These are phyloP conservation scores for Uromys caudimaculatus DNA, from an alignment of 2,797 vertebrate genomes.

Conservation along the genomic window DNA sequence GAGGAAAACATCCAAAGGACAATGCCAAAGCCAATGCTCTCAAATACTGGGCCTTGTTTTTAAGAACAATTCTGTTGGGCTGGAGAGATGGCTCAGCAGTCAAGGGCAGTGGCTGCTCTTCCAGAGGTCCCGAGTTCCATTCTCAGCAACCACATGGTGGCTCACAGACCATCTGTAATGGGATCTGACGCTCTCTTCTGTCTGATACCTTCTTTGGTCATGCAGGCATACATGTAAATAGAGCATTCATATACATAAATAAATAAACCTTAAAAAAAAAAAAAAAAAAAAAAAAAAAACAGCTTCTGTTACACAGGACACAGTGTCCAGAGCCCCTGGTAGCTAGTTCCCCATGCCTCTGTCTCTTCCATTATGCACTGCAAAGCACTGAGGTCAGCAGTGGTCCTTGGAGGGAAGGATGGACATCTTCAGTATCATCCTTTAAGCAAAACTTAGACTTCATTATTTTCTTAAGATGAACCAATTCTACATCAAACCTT, in stretches of 20 bases:
- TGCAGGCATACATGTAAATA: not conserved
- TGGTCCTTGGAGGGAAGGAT: not conserved
- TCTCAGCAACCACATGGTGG: not conserved
- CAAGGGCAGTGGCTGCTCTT: not conserved
- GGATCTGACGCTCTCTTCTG: not conserved
- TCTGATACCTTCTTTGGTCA: not conserved
- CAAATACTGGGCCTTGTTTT: not conserved
- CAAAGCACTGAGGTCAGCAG: not conserved
- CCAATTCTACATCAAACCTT: not conserved
- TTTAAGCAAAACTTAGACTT: slow-evolving; percentile 16
- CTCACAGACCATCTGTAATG: not conserved
- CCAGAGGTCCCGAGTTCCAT: not conserved
- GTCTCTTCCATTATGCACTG: not conserved
- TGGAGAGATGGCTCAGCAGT: not conserved
- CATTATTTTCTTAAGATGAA: slow-evolving; percentile 36
- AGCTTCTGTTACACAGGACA: not conserved
- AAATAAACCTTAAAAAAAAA: not conserved
- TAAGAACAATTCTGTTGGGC: not conserved
- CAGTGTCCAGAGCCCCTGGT: not conserved
- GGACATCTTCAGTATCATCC: not conserved
- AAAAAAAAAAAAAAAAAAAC: not conserved
- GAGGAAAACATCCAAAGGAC: not conserved
- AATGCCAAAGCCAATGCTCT: not conserved
- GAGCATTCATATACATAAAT: not conserved
- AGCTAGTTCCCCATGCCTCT: not conserved